phyloP scores from a whole-genome alignment of 2,797 vertebrate genomes.

The Melanotaenia pygmaea region DNA sequence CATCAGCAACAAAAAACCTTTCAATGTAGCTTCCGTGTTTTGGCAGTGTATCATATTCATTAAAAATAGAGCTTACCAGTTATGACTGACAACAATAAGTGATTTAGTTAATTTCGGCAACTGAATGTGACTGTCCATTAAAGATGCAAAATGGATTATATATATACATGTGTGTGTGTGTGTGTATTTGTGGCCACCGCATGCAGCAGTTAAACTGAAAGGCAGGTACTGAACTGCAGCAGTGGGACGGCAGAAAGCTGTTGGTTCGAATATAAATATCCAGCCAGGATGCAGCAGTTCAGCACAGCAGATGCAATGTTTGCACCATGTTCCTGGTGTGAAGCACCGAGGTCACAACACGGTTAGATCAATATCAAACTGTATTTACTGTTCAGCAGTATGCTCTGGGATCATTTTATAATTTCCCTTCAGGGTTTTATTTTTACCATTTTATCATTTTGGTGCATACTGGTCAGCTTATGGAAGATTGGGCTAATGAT shows the following conservation, averaged over 20 bases:
- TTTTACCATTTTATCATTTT: slow-evolving; percentile 2
- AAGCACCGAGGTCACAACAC: background rate
- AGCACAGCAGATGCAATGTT: background rate
- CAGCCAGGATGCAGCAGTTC: background rate
- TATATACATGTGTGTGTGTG: background rate
- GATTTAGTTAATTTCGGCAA: too few relatives aligned
- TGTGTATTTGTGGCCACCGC: background rate
- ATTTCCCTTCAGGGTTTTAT: background rate
- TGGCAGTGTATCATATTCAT: too few relatives aligned
- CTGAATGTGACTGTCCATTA: background rate
- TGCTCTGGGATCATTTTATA: background rate
- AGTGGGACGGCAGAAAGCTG: background rate
- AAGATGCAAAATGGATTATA: background rate
- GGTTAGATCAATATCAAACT: background rate
- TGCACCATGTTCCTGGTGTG: background rate
- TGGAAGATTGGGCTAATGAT: background rate
- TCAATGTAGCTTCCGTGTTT: too few relatives aligned
- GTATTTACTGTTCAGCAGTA: background rate
- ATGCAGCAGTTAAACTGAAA: background rate
- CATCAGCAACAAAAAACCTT: background rate
- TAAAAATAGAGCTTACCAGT: background rate
- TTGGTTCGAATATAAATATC: background rate
- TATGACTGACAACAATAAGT: background rate
- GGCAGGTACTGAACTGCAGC: background rate
- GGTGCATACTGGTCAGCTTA: slow-evolving; percentile 8